Evolutionary conservation across 2,888 invertebrate genomes (phyloP), one percentile per base, ranked within the genome.

Genomic region (Caenorhabditis japonica): DNA sequence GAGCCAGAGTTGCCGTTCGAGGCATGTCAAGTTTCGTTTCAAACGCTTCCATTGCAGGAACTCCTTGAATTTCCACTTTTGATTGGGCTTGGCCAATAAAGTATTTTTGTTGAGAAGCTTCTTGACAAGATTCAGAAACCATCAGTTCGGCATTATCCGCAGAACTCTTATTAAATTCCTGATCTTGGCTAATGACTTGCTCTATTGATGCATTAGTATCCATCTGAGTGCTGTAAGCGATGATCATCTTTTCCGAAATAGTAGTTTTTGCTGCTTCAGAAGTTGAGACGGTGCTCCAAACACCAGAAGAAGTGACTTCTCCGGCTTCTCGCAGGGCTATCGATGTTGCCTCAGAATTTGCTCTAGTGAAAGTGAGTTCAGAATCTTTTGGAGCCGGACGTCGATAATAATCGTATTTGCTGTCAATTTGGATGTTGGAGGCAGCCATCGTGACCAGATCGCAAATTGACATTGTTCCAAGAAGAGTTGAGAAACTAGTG

Each of bases 371-470:
- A 2, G 46, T 59, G 4, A 38, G 19, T n/a, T 70, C 58, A 2
- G 73, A 36, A n/a, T 52, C 30, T 5, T 61, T 62, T 15, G 64
- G 73, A n/a, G 76, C 59, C 12, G 73, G 76, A n/a, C 64, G 38
- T 19, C 70, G 19, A 23, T 58, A 59, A 23, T 74, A 74, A 25
- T 74, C 74, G 25, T 69, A 69, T 19, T 73, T 66, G 19, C 47
- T 52, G 33, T 56, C 68, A 1, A 52, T 23, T 47, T 61, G 51
- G 36, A 73, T 56, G 33, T 73, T 66, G 7, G 68, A 51, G 27
- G 69, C 47, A 7, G 74, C 74, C 69, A 74, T 68, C 27, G 74
- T 56, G 5, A 49, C 59, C 15, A 74, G 43, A 62, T 74, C 74
- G 30, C 74, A 74, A 19, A 62, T 74, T 4, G 62, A 62, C 58